Evolutionary conservation across 1,140 invertebrate species (phyloP).

Genomic region (Drosophila chauvacae): DNA sequence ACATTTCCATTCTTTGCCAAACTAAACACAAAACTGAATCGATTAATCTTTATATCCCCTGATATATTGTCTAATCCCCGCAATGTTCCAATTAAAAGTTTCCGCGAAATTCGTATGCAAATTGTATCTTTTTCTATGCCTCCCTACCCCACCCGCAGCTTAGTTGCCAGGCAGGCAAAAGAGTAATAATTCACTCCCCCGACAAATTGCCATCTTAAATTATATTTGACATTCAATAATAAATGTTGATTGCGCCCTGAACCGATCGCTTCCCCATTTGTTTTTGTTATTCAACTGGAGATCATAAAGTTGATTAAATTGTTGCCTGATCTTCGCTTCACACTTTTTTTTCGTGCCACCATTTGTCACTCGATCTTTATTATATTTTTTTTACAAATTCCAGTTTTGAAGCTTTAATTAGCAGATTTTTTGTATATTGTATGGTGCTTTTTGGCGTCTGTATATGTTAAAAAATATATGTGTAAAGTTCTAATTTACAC

Average conservation of each 20-base stretch:
- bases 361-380: conserved; percentile 55
- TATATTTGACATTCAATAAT: conserved; percentile 70
- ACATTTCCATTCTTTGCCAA: background rate
- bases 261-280: conserved; percentile 24
- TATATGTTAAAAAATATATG: background rate
- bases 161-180: conserved; percentile 29
- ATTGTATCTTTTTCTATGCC: conserved; percentile 20
- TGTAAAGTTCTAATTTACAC: conserved; percentile 50
- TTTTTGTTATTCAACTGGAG: background rate
- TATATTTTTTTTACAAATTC: conserved; percentile 35
- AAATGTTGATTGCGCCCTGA: conserved; percentile 52
- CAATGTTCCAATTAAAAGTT: conserved; percentile 26
- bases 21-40: background rate
- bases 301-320: conserved; percentile 30
- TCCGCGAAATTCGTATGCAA: conserved; percentile 35
- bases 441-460: conserved; percentile 9
- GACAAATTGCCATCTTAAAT: conserved; percentile 63
- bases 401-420: conserved; percentile 59
- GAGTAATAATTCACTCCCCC: conserved; percentile 45
- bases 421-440: conserved; percentile 53
- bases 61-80: background rate
- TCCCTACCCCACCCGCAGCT: conserved; percentile 35
- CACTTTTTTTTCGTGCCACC: conserved; percentile 27
- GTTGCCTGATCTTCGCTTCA: conserved; percentile 15
- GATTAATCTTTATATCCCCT: conserved; percentile 2